Evolutionary conservation across 2,797 vertebrate species (phyloP).

Genomic region (Onychomys leucogaster): DNA sequence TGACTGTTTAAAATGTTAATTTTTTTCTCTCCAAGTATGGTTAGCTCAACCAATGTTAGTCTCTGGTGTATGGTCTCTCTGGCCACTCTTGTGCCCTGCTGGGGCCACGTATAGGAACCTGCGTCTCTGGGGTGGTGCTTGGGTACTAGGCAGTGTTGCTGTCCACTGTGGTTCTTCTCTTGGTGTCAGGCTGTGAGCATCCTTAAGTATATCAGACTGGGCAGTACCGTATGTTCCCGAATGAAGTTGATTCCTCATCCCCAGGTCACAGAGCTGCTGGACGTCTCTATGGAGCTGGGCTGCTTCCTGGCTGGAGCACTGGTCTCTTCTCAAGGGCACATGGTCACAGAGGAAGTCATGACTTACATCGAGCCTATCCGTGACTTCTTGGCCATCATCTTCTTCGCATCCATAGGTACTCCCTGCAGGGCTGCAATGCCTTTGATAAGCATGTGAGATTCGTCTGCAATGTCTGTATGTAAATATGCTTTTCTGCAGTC

Average conservation of each 20-base stretch:
- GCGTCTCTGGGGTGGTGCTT: background rate
- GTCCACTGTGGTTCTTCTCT: background rate
- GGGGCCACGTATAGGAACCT: background rate
- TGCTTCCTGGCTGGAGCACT: slow-evolving; percentile 97
- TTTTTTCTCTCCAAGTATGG: background rate
- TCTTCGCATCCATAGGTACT: slow-evolving; percentile 98
- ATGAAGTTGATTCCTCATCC: slow-evolving; percentile 53
- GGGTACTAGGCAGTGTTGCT: too few relatives aligned
- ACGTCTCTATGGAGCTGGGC: slow-evolving; percentile 98
- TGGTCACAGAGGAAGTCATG: slow-evolving; percentile 94
- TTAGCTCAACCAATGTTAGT: background rate
- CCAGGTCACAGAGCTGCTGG: slow-evolving; percentile 95
- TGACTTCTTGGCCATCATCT: slow-evolving; percentile 98
- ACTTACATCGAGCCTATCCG: slow-evolving; percentile 96
- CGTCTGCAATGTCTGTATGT: background rate
- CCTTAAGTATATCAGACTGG: too few relatives aligned
- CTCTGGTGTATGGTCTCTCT: background rate
- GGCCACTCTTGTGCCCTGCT: background rate
- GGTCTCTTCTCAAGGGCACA: slow-evolving; percentile 97
- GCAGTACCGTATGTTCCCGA: background rate
- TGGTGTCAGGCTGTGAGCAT: background rate
- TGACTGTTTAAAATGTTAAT: background rate
- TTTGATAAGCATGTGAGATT: background rate
- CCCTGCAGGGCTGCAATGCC: background rate
- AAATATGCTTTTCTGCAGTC: background rate